Base-by-base conservation (phyloP, 2,797 vertebrate genomes). In the Leucoraja ocellata region DNA sequence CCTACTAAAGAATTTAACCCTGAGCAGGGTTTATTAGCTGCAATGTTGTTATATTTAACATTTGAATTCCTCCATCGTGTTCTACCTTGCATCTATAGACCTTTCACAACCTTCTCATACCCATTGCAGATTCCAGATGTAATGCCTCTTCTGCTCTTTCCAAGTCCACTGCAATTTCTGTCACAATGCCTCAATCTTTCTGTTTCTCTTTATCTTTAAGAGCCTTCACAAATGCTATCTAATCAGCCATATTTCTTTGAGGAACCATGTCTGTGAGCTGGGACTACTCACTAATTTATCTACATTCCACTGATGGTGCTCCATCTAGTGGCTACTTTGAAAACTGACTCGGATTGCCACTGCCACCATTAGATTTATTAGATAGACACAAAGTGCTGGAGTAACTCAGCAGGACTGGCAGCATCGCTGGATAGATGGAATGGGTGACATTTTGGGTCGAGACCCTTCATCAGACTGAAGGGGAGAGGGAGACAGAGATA, bases 241-340 rank as follows among this genome's bases (percentile, higher is more conserved):
- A 28, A 10, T 77, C 74, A 77, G 25, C 73, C 73, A 7, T 10
- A 10, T 77, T 77, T 28, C 9, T 25, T 23, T 11, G 46, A 54
- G 18, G 14, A 36, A 80, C 36, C 79, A 80, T 46, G 4, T 46
- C 39, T 83, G 80, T 83, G 80, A 58, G 65, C 10, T 58, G 81
- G 46, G 46, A 61, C 8, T 36, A 0, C 54, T 25, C n/a, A 65
- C 61, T 63, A 84, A 11, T 61, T 1, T 25, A 61, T 3, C 58
- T 4, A 28, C 54, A 23, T 84, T 84, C 10, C 25, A 9, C 83
- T 58, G 36, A 79, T 13, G n/a, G 54, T 90, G 7, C 63, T 83
- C 80, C 80, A 83, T 68, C 86, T 90, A 68, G 86, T 65, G 86
- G 86, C 18, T 16, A 28, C 21, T 90, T 90, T 68, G 86, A 32